Conservation (phyloP, 1,140 invertebrate species). For the Cydia strobilella region DNA sequence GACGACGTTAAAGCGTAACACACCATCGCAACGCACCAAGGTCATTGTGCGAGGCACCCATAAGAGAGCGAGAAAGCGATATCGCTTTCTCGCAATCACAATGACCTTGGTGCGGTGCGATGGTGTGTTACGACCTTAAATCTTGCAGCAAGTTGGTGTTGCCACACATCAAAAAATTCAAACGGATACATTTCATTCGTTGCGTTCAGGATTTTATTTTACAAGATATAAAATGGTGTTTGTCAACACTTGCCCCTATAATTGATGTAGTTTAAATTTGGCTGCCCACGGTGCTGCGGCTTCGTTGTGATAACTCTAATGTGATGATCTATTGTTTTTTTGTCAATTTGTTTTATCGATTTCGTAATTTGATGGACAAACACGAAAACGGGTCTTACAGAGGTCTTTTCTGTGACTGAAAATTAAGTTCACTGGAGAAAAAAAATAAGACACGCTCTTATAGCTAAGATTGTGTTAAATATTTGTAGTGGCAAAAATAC, state of each 20-base stretch:
- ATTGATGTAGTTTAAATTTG: conserved; percentile 37
- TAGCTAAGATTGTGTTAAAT: too few relatives aligned
- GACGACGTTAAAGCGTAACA: too few relatives aligned
- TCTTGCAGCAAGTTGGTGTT: too few relatives aligned
- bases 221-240: too few relatives aligned
- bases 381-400: conserved; percentile 40
- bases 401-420: neutral
- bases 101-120: too few relatives aligned
- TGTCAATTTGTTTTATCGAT: conserved; percentile 54
- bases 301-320: conserved; percentile 63
- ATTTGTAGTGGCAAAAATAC: neutral
- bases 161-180: too few relatives aligned
- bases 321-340: conserved; percentile 58
- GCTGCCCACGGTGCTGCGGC: conserved; percentile 43
- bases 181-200: conserved; percentile 29
- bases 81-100: too few relatives aligned
- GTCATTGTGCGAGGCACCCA: too few relatives aligned
- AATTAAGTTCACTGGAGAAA: neutral
- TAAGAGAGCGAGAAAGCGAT: too few relatives aligned
- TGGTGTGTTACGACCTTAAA: too few relatives aligned
- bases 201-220: conserved; percentile 23
- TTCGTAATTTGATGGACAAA: conserved; percentile 52
- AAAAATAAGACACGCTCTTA: too few relatives aligned
- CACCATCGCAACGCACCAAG: too few relatives aligned
- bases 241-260: conserved; percentile 22